Evolutionary conservation across 1,140 invertebrate genomes (phyloP), one percentile per base, ranked within the genome.

Genomic region (Andricus grossulariae): DNA sequence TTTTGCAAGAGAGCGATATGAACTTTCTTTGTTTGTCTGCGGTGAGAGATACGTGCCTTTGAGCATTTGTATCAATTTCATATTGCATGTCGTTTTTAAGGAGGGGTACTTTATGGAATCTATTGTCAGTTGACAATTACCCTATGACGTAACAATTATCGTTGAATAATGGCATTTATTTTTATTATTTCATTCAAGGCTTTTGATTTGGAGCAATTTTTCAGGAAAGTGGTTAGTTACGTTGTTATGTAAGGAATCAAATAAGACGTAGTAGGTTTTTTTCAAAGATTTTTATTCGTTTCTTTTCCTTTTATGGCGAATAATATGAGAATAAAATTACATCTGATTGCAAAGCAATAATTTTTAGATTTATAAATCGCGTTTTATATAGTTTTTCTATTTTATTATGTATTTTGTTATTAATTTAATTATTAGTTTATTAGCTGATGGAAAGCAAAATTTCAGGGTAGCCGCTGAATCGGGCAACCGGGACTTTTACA

Each of bases 161-260:
- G 15, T 66, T 3, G 21, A 66, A 32, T 66, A 39, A 66, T 66
- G 32, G 32, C 21, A 66, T n/a, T 66, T 66, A 39, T 39, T 45
- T 66, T 39, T 39, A 66, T 45, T 13, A 66, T 66, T 66, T 7
- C 5, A 39, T 39, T 25, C 60, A 66, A 66, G 60, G 60, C 13
- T 45, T 66, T 45, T 45, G 5, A 21, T 66, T 66, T 66, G 13
- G 60, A 66, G 25, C 25, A 66, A 39, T 60, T 60, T 60, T 60
- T 16, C 19, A 60, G 10, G 60, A 39, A 66, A 45, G 25, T 2
- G 13, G 32, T 66, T 21, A 25, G 55, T 13, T 25, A n/a, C 7
- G 32, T 5, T 39, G 60, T 66, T 66, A 66, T 66, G n/a, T 66
- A 66, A 66, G 60, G 45, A 60, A 66, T 66, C 25, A 45, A 66